These are phyloP conservation scores for Thecocarcelia acutangulata DNA, from an alignment of 2,888 invertebrate genomes.

Conservation along the genomic window DNA sequence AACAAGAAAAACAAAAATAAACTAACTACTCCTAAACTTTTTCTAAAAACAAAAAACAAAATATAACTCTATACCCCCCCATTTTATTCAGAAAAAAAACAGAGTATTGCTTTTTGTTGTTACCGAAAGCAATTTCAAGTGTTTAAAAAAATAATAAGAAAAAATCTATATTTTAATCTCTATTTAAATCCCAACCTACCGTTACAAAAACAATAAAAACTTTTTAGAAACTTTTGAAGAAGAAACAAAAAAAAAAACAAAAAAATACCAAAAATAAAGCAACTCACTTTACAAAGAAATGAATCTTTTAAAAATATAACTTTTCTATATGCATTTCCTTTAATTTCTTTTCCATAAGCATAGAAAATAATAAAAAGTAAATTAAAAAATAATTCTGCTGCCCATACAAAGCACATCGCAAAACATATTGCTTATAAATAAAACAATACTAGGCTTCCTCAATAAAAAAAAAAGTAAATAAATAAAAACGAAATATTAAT, in stretches of 20 bases:
- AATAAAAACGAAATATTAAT: background rate
- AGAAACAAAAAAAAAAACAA: slow-evolving; percentile 1
- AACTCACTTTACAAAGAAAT: slow-evolving; percentile 50
- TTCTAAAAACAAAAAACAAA: slow-evolving; percentile 22
- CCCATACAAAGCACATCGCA: slow-evolving; percentile 54
- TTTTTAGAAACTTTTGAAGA: slow-evolving; percentile 45
- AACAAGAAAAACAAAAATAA: slow-evolving; percentile 45
- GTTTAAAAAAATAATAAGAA: slow-evolving; percentile 31
- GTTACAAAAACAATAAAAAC: slow-evolving; percentile 54
- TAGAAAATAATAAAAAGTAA: background rate
- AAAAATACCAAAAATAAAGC: background rate
- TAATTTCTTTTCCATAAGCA: slow-evolving; percentile 46
- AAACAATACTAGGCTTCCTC: slow-evolving; percentile 41
- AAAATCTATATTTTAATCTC: slow-evolving; percentile 52
- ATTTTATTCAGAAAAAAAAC: background rate
- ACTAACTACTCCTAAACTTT: slow-evolving; percentile 36
- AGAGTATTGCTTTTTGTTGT: slow-evolving; percentile 49
- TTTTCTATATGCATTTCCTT: slow-evolving; percentile 51
- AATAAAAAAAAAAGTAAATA: background rate
- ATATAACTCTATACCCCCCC: slow-evolving; percentile 11
- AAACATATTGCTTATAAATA: slow-evolving; percentile 57
- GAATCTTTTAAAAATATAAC: slow-evolving; percentile 3
- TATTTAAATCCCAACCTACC: slow-evolving; percentile 60
- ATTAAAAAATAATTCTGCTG: slow-evolving; percentile 50
- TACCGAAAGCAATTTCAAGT: slow-evolving; percentile 37